Base-by-base conservation (phyloP, 1,140 invertebrate genomes). In the Drosophila lacteicornis region DNA sequence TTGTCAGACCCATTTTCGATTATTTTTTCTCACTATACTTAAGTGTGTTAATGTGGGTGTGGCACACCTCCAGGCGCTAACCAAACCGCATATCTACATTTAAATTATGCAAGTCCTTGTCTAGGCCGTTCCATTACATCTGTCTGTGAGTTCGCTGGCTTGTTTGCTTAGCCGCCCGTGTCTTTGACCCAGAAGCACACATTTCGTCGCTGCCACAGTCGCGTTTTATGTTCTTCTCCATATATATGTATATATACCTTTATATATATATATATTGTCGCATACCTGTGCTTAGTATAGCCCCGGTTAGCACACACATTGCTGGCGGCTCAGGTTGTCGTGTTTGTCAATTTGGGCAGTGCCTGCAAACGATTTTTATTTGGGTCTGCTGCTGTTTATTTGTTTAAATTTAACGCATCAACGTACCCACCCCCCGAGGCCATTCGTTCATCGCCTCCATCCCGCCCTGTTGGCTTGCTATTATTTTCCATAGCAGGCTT, bases 91-190 rank as follows among this genome's bases (percentile, higher is more conserved):
- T 83, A 90, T 88, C 81, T 75, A 88, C 84, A 90, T 88, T 88
- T 88, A 88, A 88, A 88, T 88, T 88, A 88, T 88, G 84, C 84
- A 88, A 88, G 84, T 88, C 87, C 80, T 90, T 90, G 82, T 85
- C 82, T 85, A 85, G 79, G 82, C 74, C 68, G 50, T 67, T 75
- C 58, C 61, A 46, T 67, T 68, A 79, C 82, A 65, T 84, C 62
- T 76, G 66, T 80, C 61, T 53, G 73, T 80, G 67, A 63, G 68
- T 75, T 40, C 49, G 55, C 58, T 55, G 68, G 74, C 57, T 53
- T 75, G 81, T 71, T 51, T 66, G 82, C 50, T 36, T 73, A 75
- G 82, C 62, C 80, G 80, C 76, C 76, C 50, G 51, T 84, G 85
- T 88, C 81, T 88, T 88, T 88, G 84, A 88, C 84, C 84, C 77